Percentiles rank a stretch among this genome's conserved stretches.
Evolutionary conservation across 2,797 vertebrate genomes (phyloP).

Genomic region (Telmatherina bonti): DNA sequence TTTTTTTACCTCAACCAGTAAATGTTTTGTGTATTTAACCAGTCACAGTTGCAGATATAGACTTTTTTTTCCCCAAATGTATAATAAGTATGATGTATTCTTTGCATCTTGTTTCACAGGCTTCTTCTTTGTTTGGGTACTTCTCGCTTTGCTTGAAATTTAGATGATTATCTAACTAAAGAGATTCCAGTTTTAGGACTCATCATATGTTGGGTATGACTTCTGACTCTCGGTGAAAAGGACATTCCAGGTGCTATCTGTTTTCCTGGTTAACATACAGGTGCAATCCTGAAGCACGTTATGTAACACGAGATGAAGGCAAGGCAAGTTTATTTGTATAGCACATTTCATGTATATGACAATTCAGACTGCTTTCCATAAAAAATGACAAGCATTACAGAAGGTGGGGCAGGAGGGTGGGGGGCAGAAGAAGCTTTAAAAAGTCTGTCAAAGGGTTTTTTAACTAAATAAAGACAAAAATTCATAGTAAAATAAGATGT

Average conservation of each 20-base stretch:
- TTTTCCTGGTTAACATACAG: slow-evolving; percentile 8
- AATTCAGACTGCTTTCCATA: too few species aligned
- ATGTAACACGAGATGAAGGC: slow-evolving; percentile 6
- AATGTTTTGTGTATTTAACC: background rate
- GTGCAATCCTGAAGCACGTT: slow-evolving; percentile 8
- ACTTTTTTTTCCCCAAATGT: too few species aligned
- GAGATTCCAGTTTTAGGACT: slow-evolving; percentile 51
- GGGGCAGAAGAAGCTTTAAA: too few species aligned
- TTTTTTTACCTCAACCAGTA: too few species aligned
- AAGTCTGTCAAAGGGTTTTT: too few species aligned
- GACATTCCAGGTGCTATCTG: slow-evolving; percentile 78
- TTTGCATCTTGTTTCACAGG: background rate
- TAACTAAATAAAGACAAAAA: too few species aligned
- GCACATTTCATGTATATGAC: too few species aligned
- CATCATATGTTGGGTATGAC: slow-evolving; percentile 23
- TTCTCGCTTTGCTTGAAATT: slow-evolving; percentile 22
- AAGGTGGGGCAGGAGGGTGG: too few species aligned
- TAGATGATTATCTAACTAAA: slow-evolving; percentile 27
- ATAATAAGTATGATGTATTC: too few species aligned
- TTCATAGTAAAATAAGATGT: too few species aligned
- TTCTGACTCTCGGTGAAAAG: slow-evolving; percentile 26
- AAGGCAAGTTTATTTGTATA: too few species aligned
- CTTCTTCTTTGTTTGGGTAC: background rate
- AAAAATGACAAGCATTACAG: too few species aligned
- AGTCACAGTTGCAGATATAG: background rate